Evolutionary conservation across 2,113 vertebrate genomes (phyloP).

Genomic region (Pseudonaja textilis): DNA sequence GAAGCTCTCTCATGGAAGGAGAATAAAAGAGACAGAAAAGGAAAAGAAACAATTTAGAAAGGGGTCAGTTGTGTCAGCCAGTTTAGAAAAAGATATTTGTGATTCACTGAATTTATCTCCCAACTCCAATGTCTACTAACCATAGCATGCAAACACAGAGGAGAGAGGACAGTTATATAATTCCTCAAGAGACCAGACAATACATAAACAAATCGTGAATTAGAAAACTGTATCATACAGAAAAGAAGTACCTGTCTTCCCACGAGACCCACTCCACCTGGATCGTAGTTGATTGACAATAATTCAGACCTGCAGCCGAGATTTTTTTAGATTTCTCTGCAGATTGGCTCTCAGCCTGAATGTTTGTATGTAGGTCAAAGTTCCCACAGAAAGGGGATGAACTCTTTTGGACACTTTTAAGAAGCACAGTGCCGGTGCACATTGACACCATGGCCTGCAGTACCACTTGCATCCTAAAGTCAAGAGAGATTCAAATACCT

Average conservation of each 20-base stretch:
- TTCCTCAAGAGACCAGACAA: neutral
- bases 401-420: neutral
- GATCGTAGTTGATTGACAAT: neutral
- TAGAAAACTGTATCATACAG: neutral
- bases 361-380: neutral
- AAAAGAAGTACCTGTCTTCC: neutral
- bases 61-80: neutral
- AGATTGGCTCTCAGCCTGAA: neutral
- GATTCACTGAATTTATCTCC: neutral
- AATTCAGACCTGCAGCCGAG: neutral
- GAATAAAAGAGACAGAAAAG: neutral
- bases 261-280: neutral
- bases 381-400: neutral
- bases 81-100: neutral
- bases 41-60: neutral
- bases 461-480: neutral
- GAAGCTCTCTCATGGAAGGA: neutral
- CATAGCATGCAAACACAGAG: neutral
- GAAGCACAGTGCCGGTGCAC: too few relatives aligned
- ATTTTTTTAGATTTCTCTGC: neutral
- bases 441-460: neutral
- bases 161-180: neutral
- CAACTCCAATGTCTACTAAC: neutral
- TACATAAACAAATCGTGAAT: neutral
- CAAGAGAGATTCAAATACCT: neutral